phyloP scores from a whole-genome alignment of 2,888 invertebrate genomes.

The Tenthredo mesomela region DNA sequence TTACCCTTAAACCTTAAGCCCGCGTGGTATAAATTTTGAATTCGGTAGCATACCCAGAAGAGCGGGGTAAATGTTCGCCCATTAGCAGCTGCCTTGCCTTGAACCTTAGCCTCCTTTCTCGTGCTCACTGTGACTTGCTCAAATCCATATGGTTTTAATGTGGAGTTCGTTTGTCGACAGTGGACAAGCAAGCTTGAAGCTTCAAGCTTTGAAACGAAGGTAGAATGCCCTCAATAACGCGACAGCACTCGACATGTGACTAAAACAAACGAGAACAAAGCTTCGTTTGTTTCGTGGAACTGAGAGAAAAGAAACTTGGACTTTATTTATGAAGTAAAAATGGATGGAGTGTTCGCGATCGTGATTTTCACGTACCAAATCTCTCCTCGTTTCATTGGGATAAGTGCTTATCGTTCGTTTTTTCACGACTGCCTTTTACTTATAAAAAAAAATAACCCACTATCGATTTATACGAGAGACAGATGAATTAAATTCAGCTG shows the following conservation, averaged over 20 bases:
- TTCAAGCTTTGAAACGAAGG: background rate
- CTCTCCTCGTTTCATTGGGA: background rate
- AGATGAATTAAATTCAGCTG: background rate
- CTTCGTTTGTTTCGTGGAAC: background rate
- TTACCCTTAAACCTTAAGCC: background rate
- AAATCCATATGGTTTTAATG: background rate
- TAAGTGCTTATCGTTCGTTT: background rate
- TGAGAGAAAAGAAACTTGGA: background rate
- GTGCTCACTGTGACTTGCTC: background rate
- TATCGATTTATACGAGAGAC: background rate
- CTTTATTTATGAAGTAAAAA: background rate
- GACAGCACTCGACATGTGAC: background rate
- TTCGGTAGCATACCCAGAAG: constrained; percentile 19
- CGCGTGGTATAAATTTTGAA: constrained; percentile 39
- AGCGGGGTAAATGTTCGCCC: constrained; percentile 49
- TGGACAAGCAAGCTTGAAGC: constrained; percentile 6
- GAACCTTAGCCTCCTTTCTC: constrained; percentile 16
- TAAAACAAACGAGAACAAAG: constrained; percentile 23
- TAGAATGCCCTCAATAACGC: background rate
- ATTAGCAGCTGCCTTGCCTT: constrained; percentile 46
- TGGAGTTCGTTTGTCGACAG: background rate
- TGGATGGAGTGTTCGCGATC: background rate
- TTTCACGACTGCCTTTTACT: background rate
- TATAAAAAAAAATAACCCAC: background rate
- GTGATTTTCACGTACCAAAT: background rate